Conservation (phyloP, 1,140 invertebrate genomes). For the Copidosoma floridanum region DNA sequence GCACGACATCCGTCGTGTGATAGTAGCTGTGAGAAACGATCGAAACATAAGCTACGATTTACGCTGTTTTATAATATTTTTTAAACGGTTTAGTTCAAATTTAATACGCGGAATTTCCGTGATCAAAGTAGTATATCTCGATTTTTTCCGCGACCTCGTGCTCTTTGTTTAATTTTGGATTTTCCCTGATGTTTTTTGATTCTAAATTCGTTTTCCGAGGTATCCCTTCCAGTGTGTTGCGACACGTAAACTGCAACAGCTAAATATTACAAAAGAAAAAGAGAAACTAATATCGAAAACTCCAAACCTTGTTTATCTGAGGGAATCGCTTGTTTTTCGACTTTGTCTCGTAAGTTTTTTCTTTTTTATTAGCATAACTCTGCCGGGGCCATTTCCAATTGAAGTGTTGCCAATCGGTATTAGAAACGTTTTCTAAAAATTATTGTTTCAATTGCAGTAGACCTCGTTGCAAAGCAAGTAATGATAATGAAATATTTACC, state of each 20-base stretch:
- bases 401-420: constrained; percentile 27
- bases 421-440: too few species aligned
- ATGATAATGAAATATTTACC: constrained; percentile 13
- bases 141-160: constrained; percentile 45
- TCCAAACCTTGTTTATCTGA: constrained; percentile 31
- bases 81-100: background rate
- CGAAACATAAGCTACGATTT: too few species aligned
- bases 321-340: constrained; percentile 28
- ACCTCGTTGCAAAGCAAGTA: too few species aligned
- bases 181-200: constrained; percentile 5
- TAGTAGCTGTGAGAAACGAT: constrained; percentile 54
- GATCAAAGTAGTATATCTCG: constrained; percentile 69
- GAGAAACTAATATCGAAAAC: too few species aligned
- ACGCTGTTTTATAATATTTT: too few species aligned
- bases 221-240: constrained; percentile 40
- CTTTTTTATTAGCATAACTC: constrained; percentile 26
- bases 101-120: constrained; percentile 61
- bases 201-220: too few species aligned
- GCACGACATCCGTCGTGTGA: constrained; percentile 62
- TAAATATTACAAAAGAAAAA: too few species aligned
- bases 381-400: constrained; percentile 33
- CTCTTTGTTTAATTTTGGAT: too few species aligned
- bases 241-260: constrained; percentile 31
- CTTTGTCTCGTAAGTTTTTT: constrained; percentile 36
- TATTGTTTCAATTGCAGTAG: too few species aligned